Evolutionary conservation across 2,888 invertebrate species (phyloP).

Genomic region (Chelonus formosanus): DNA sequence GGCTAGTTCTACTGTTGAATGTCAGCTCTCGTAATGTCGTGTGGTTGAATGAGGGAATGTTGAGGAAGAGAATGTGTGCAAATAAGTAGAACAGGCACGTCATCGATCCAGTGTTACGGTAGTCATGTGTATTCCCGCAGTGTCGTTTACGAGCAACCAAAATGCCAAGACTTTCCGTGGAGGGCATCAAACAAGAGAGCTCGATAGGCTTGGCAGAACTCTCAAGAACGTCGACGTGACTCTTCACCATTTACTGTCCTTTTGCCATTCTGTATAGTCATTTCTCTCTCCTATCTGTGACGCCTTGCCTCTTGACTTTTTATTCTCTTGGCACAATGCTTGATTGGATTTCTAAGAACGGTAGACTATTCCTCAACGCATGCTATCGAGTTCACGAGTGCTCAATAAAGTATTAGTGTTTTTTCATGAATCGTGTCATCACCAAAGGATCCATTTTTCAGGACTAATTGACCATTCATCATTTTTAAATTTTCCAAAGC

Average conservation of each 20-base stretch:
- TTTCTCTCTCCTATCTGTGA: neutral
- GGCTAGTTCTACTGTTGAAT: slow-evolving; percentile 19
- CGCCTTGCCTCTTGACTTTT: neutral
- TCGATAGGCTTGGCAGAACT: slow-evolving; percentile 3
- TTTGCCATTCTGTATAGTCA: neutral
- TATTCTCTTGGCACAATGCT: slow-evolving; percentile 1
- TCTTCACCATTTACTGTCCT: slow-evolving; percentile 1
- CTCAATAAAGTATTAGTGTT: slow-evolving; percentile 19
- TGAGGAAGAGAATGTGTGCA: slow-evolving; percentile 15
- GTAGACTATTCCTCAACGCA: neutral
- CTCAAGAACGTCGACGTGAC: slow-evolving; percentile 15
- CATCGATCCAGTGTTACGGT: slow-evolving; percentile 36
- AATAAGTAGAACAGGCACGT: slow-evolving; percentile 37
- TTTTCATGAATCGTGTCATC: too few species aligned
- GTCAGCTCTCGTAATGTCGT: slow-evolving; percentile 3
- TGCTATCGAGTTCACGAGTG: slow-evolving; percentile 10
- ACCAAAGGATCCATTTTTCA: too few species aligned
- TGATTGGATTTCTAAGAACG: slow-evolving; percentile 11
- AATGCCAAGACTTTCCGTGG: neutral
- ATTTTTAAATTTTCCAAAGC: too few species aligned
- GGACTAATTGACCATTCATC: too few species aligned
- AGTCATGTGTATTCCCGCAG: slow-evolving; percentile 14
- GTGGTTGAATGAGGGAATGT: neutral
- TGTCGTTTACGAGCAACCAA: slow-evolving; percentile 30
- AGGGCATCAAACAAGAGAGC: neutral